Conservation (phyloP, 2,797 vertebrate species). For the Lophius americanus region DNA sequence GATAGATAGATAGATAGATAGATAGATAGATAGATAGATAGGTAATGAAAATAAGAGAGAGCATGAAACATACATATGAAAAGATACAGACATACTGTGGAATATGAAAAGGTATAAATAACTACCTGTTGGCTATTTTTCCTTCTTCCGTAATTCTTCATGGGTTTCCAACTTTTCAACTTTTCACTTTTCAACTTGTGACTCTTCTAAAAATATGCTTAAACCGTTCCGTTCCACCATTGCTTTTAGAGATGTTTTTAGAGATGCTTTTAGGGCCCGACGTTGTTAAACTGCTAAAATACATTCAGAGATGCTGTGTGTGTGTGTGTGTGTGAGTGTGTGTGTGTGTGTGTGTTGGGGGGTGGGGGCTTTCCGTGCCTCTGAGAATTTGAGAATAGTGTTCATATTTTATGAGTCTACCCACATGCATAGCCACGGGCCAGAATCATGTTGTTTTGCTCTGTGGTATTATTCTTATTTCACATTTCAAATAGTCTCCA, state of each 20-base stretch:
- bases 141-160: too few species aligned
- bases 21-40: too few species aligned
- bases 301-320: slow-evolving; percentile 18
- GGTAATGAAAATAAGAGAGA: too few species aligned
- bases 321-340: too few species aligned
- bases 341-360: background rate
- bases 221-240: slow-evolving; percentile 20
- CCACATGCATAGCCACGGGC: slow-evolving; percentile 41
- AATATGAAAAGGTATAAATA: too few species aligned
- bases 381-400: slow-evolving; percentile 37
- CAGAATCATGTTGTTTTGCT: slow-evolving; percentile 38
- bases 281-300: slow-evolving; percentile 34
- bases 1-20: too few species aligned
- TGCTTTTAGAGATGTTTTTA: slow-evolving; percentile 34
- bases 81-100: too few species aligned
- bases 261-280: slow-evolving; percentile 40
- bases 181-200: background rate
- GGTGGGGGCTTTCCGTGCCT: slow-evolving; percentile 26
- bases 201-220: background rate
- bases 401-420: slow-evolving; percentile 18
- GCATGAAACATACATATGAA: too few species aligned
- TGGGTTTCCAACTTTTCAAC: too few species aligned
- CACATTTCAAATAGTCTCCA: slow-evolving; percentile 39
- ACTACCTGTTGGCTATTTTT: too few species aligned
- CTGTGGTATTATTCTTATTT: slow-evolving; percentile 45